A percentile compares a stretch with the other conserved stretches of the same genome.
These are phyloP conservation scores for Ameiurus melas DNA, from an alignment of 2,113 vertebrate species.

Conservation along the genomic window DNA sequence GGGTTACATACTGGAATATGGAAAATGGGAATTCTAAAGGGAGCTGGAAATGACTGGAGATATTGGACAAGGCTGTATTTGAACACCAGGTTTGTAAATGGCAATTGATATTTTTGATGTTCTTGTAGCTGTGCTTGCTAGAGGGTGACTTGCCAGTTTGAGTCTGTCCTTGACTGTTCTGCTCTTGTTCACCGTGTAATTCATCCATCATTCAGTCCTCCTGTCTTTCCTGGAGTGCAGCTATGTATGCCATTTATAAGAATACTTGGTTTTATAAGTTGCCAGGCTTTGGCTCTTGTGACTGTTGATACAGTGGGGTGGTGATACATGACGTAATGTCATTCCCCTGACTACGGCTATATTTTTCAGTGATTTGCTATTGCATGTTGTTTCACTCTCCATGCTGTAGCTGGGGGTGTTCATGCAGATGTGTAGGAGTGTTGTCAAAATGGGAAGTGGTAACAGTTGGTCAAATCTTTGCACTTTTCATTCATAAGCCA, in stretches of 20 bases:
- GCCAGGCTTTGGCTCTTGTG: conserved; percentile 31
- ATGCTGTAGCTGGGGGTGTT: conserved; percentile 18
- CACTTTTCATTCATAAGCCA: background rate
- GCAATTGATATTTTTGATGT: conserved; percentile 60
- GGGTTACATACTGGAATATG: conserved; percentile 82
- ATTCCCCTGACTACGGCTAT: conserved; percentile 37
- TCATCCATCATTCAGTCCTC: conserved; percentile 19
- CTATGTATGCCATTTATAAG: conserved; percentile 32
- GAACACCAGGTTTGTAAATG: conserved; percentile 81
- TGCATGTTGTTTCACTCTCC: conserved; percentile 27
- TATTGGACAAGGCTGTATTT: conserved; percentile 77
- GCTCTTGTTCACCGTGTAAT: conserved; percentile 29
- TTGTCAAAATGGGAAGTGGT: background rate
- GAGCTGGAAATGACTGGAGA: conserved; percentile 86
- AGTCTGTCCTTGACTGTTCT: conserved; percentile 43
- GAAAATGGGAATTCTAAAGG: conserved; percentile 70
- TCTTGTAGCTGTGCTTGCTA: conserved; percentile 57
- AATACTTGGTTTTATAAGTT: conserved; percentile 42
- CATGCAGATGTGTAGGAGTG: conserved; percentile 12
- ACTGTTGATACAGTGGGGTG: conserved; percentile 40
- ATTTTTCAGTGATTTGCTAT: conserved; percentile 36
- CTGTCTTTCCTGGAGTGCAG: conserved; percentile 9
- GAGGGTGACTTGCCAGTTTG: conserved; percentile 42
- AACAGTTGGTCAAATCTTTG: conserved; percentile 32
- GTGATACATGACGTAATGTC: conserved; percentile 53